A percentile compares a stretch with the other conserved stretches of the same genome.
Evolutionary conservation across 2,113 vertebrate species (phyloP).

Genomic region (Xyrauchen texanus): DNA sequence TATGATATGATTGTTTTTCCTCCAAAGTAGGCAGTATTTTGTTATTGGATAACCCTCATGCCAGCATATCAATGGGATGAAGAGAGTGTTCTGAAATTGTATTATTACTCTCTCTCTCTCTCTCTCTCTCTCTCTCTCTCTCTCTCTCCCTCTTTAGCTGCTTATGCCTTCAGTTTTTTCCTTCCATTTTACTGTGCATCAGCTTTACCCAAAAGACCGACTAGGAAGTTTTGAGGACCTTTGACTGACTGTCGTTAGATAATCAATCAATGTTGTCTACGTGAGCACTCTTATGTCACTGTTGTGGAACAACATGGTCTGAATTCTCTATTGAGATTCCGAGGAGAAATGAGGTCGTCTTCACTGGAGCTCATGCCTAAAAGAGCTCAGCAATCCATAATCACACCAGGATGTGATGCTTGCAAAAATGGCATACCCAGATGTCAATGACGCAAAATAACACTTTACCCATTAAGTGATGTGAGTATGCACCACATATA

Average conservation of each 20-base stretch:
- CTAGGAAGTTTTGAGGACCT: constrained; percentile 37
- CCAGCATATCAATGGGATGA: constrained; percentile 6
- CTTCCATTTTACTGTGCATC: constrained; percentile 17
- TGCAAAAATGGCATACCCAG: no score
- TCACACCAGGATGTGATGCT: no score
- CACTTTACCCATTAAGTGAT: no score
- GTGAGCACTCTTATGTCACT: constrained; percentile 18
- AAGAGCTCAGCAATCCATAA: background rate
- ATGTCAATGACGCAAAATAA: no score
- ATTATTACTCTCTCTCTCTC: background rate
- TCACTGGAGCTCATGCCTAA: background rate
- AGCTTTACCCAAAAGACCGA: constrained; percentile 1
- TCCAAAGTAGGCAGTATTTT: constrained; percentile 2
- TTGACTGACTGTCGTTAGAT: constrained; percentile 6
- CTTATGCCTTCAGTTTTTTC: constrained; percentile 15
- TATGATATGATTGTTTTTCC: constrained; percentile 23
- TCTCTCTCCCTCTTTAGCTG: background rate
- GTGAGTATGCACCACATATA: no score
- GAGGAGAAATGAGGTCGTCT: constrained; percentile 12
- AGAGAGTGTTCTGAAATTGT: background rate
- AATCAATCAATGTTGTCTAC: background rate
- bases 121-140: no score
- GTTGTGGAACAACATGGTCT: background rate
- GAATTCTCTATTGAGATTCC: constrained; percentile 2
- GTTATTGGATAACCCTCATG: constrained; percentile 29